These are phyloP conservation scores for Limosa lapponica DNA, from an alignment of 2,797 vertebrate species.

Conservation along the genomic window DNA sequence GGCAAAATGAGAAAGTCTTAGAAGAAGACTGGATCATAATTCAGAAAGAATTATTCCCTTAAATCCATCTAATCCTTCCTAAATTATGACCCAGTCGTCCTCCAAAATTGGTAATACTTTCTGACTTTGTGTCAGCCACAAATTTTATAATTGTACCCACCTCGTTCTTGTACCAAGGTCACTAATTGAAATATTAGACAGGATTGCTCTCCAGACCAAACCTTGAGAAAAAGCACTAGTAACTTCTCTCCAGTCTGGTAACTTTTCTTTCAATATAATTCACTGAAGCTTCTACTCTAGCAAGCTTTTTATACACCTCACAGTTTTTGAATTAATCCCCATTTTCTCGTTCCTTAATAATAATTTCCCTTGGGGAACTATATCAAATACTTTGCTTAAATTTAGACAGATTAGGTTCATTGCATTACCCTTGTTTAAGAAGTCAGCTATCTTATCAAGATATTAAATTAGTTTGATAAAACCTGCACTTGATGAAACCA, in stretches of 20 bases:
- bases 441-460: not conserved
- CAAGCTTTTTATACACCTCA: not conserved
- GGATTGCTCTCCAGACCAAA: not conserved
- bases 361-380: not conserved
- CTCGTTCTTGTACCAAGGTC: not conserved
- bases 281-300: not conserved
- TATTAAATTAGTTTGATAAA: not conserved
- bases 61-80: not conserved
- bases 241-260: not conserved
- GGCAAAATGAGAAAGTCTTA: conserved; percentile 40
- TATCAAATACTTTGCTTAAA: not conserved
- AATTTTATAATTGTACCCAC: not conserved
- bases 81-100: not conserved
- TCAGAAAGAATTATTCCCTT: conserved; percentile 27
- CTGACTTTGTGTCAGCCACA: not conserved
- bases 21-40: not conserved
- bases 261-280: not conserved
- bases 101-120: not conserved
- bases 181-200: not conserved
- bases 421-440: conserved; percentile 6
- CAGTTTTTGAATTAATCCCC: not conserved
- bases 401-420: not conserved
- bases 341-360: not conserved
- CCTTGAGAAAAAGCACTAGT: not conserved
- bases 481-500: not conserved